Conservation (phyloP, 2,888 invertebrate genomes). For the Platypus cylindrus region DNA sequence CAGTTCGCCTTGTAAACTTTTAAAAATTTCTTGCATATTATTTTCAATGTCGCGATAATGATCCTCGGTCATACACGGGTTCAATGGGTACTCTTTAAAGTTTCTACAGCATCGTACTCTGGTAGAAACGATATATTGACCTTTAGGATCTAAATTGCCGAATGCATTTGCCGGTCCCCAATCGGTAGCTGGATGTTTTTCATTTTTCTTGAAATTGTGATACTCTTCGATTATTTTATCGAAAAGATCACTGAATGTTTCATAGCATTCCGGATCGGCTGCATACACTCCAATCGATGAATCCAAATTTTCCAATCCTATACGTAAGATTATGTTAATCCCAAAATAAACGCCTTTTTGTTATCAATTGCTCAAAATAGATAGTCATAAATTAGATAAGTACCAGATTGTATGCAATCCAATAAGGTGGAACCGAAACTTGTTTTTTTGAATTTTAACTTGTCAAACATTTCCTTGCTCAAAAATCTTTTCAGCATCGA, state of each 20-base stretch:
- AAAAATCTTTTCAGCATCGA: slow-evolving; percentile 53
- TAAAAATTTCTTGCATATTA: slow-evolving; percentile 34
- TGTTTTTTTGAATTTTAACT: slow-evolving; percentile 43
- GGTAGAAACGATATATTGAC: slow-evolving; percentile 49
- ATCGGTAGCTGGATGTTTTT: slow-evolving; percentile 46
- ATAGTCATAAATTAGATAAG: slow-evolving; percentile 1
- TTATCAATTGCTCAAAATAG: background rate
- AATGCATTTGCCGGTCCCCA: slow-evolving; percentile 45
- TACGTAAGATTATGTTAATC: too few relatives aligned
- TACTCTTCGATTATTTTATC: slow-evolving; percentile 57
- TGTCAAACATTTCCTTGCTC: slow-evolving; percentile 40
- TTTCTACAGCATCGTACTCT: slow-evolving; percentile 54
- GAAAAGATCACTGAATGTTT: slow-evolving; percentile 49
- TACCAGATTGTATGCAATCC: slow-evolving; percentile 54
- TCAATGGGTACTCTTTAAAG: slow-evolving; percentile 49
- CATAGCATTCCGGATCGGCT: slow-evolving; percentile 55
- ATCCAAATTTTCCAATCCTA: slow-evolving; percentile 52
- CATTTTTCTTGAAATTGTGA: slow-evolving; percentile 43
- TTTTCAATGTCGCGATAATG: slow-evolving; percentile 51
- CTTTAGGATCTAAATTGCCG: slow-evolving; percentile 46
- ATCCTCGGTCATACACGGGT: slow-evolving; percentile 50
- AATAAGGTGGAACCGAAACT: slow-evolving; percentile 45
- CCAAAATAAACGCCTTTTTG: too few relatives aligned
- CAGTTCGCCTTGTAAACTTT: slow-evolving; percentile 47
- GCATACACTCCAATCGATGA: slow-evolving; percentile 55